Base-by-base conservation (phyloP, 2,113 vertebrate species). In the Semnornis frantzii region DNA sequence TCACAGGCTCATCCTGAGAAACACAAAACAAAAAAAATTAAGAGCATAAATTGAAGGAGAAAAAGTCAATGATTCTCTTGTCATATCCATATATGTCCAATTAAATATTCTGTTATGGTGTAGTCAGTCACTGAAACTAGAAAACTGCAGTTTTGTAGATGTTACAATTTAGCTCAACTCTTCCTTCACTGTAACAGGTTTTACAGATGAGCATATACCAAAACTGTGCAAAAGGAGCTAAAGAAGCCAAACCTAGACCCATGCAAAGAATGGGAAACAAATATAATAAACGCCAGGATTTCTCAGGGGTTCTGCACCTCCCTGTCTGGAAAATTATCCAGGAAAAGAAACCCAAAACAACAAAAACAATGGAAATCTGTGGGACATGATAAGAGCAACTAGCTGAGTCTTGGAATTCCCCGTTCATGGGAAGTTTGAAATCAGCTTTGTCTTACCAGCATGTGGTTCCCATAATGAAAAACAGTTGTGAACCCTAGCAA, bases 401-500 rank as follows among this genome's bases (percentile, higher is more conserved):
- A 92, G 12, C n/a, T 93, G 66, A 13, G 37, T 64, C 57, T 74
- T 76, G 44, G 19, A 71, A 33, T 81, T 95, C n/a, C 24, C 50
- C 55, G 55, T 87, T 93, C 74, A 57, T 23, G 82, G 50, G 31
- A 87, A 79, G 15, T 44, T 46, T 57, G 25, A 94, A 94, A 78
- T 84, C 48, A 68, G 48, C 73, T 92, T 87, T 82, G 23, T 95
- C 90, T 90, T 81, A 62, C 30, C 54, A 72, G 54, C 7, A 5
- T 87, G 52, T 59, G 44, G 63, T 92, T 91, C 50, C 37, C 63
- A 28, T 85, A 89, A 76, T 70, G 55, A 89, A 85, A 82, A 91
- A 25, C 55, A 72, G 7, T 63, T 65, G 50, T 87, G 84, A 91
- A 62, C 69, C 31, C 46, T 85, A 68, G 64, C 24, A 87, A n/a